Conservation (phyloP, 2,113 vertebrate species). For the Catharus fuscescens region DNA sequence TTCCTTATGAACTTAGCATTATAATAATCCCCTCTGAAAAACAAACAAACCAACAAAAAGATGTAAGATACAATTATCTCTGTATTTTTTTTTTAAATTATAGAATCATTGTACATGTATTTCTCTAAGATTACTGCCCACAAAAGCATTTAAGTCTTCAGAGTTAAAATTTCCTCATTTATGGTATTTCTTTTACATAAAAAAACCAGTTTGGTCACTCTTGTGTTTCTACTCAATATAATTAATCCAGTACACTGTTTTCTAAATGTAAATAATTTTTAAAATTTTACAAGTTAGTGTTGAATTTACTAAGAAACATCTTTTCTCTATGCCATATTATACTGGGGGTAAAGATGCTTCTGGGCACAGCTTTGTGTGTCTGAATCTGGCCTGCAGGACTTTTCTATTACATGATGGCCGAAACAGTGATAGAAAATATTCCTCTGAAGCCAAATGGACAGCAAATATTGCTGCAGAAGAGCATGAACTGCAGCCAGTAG, state of each 20-base stretch:
- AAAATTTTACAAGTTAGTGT: not conserved
- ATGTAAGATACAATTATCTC: not conserved
- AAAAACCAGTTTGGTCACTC: not conserved
- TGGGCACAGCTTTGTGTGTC: not conserved
- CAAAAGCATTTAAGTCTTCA: not conserved
- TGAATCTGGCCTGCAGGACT: not conserved
- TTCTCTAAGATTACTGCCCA: not conserved
- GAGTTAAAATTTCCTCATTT: not conserved
- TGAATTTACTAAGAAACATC: not conserved
- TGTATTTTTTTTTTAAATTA: not conserved
- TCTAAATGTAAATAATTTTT: not conserved
- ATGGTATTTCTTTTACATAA: not conserved
- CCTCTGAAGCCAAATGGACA: not conserved
- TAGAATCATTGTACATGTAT: not conserved
- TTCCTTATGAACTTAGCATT: not conserved
- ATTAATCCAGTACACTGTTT: not conserved
- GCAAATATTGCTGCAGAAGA: not conserved
- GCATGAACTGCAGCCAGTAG: not conserved
- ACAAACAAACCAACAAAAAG: not conserved
- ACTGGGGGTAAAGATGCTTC: not conserved
- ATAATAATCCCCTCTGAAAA: not conserved
- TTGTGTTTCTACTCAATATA: not conserved
- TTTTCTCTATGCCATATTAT: not conserved
- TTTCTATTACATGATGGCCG: not conserved
- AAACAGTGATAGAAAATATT: conserved; percentile 4